A percentile compares a stretch with the other conserved stretches of the same genome.
These are phyloP conservation scores for Zaprionus camerounensis DNA, from an alignment of 1,140 invertebrate species.

Conservation along the genomic window DNA sequence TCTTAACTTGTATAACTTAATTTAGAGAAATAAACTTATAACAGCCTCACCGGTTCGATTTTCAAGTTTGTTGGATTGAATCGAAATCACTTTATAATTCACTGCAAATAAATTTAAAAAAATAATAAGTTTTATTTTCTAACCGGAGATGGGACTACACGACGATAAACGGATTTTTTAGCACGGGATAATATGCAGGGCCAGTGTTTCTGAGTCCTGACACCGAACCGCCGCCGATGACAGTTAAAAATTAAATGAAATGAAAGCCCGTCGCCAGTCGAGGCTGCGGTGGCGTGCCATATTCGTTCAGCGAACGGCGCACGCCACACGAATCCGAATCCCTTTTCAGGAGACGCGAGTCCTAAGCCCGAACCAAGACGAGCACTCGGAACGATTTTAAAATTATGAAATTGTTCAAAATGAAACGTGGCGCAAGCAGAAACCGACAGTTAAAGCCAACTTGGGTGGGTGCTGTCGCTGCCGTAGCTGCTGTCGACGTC, in stretches of 20 bases:
- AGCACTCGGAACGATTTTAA: constrained; percentile 73
- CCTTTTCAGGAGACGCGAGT: constrained; percentile 37
- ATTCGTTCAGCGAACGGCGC: constrained; percentile 23
- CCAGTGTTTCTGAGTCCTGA: not conserved
- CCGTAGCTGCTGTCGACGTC: constrained; percentile 25
- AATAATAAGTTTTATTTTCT: not conserved
- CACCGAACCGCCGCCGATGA: constrained; percentile 71
- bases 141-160: constrained; percentile 10
- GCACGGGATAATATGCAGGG: not conserved
- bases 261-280: constrained; percentile 45
- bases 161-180: not conserved
- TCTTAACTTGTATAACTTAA: not conserved
- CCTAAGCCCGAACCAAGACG: constrained; percentile 40
- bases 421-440: constrained; percentile 65
- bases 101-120: constrained; percentile 10
- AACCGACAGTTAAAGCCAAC: constrained; percentile 27
- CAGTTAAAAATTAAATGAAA: constrained; percentile 84
- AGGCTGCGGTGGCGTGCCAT: constrained; percentile 32
- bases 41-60: not conserved
- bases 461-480: constrained; percentile 52
- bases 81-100: not conserved
- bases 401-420: constrained; percentile 81
- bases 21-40: too few species aligned
- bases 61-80: not conserved
- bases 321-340: constrained; percentile 46